Percentiles rank a stretch among this genome's conserved stretches.
phyloP scores from a whole-genome alignment of 2,888 invertebrate genomes.

The Tipula vernalis region DNA sequence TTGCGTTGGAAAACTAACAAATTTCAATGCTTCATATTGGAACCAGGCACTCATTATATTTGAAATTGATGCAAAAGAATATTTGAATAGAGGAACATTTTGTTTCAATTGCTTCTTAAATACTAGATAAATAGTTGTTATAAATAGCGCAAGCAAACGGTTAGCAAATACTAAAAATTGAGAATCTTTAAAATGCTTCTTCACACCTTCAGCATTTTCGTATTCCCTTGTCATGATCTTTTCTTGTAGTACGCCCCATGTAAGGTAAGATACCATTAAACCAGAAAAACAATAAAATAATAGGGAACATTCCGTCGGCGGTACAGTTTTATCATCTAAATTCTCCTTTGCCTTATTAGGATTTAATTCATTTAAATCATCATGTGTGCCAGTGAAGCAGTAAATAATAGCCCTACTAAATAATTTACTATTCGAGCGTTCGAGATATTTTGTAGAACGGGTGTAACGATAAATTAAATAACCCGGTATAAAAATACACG shows the following conservation, averaged over 20 bases:
- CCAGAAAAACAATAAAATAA: slow-evolving; percentile 74
- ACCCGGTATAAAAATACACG: slow-evolving; percentile 77
- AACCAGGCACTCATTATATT: slow-evolving; percentile 99
- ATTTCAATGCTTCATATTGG: slow-evolving; percentile 98
- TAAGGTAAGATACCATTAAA: slow-evolving; percentile 79
- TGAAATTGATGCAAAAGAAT: slow-evolving; percentile 89
- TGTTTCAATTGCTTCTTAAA: slow-evolving; percentile 51
- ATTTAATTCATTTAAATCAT: not conserved
- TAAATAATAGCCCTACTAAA: not conserved
- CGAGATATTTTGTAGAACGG: slow-evolving; percentile 63
- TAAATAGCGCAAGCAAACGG: slow-evolving; percentile 69
- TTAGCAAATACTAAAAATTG: slow-evolving; percentile 96
- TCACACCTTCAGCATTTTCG: slow-evolving; percentile 46
- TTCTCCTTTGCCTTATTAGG: not conserved
- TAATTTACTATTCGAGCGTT: slow-evolving; percentile 51
- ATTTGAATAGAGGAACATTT: slow-evolving; percentile 83
- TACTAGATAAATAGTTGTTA: slow-evolving; percentile 53
- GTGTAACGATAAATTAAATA: slow-evolving; percentile 72
- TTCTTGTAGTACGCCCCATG: slow-evolving; percentile 96
- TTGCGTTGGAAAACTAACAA: slow-evolving; percentile 95
- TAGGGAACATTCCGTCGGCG: slow-evolving; percentile 37
- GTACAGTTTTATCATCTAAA: slow-evolving; percentile 22
- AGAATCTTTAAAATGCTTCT: slow-evolving; percentile 71
- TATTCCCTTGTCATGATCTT: slow-evolving; percentile 90
- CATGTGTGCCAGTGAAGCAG: not conserved